Evolutionary conservation across 1,140 invertebrate genomes (phyloP).

Genomic region (Dendrolimus kikuchii): DNA sequence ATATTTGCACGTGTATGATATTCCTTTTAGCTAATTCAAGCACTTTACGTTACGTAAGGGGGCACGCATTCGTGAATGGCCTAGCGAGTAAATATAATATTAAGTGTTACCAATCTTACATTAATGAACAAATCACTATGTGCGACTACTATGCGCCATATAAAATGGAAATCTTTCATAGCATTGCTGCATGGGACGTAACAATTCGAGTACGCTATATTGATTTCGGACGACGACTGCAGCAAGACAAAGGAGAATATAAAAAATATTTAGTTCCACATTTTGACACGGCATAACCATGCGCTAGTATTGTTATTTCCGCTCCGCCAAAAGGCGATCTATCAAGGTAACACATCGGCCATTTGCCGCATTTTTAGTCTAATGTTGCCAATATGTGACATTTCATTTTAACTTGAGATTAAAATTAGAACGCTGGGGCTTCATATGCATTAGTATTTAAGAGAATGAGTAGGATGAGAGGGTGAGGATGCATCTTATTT

Average conservation of each 20-base stretch:
- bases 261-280: slow-evolving; percentile 48
- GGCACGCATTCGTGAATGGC: slow-evolving; percentile 60
- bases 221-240: slow-evolving; percentile 68
- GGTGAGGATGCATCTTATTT: no score
- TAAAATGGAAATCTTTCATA: slow-evolving; percentile 69
- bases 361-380: no score
- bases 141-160: slow-evolving; percentile 72
- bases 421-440: no score
- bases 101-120: slow-evolving; percentile 73
- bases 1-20: slow-evolving; percentile 50
- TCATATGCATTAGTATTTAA: no score
- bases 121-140: slow-evolving; percentile 72
- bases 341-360: no score
- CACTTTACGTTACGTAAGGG: slow-evolving; percentile 51
- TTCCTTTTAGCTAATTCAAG: slow-evolving; percentile 45
- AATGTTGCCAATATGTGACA: no score
- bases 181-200: slow-evolving; percentile 71
- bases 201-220: slow-evolving; percentile 64
- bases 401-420: no score
- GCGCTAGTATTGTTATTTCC: slow-evolving; percentile 26
- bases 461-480: no score
- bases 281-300: slow-evolving; percentile 25
- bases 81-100: slow-evolving; percentile 64
- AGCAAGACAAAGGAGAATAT: slow-evolving; percentile 41
- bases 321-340: no score